Base-by-base conservation (phyloP, 2,797 vertebrate genomes). In the Eremophila alpestris region DNA sequence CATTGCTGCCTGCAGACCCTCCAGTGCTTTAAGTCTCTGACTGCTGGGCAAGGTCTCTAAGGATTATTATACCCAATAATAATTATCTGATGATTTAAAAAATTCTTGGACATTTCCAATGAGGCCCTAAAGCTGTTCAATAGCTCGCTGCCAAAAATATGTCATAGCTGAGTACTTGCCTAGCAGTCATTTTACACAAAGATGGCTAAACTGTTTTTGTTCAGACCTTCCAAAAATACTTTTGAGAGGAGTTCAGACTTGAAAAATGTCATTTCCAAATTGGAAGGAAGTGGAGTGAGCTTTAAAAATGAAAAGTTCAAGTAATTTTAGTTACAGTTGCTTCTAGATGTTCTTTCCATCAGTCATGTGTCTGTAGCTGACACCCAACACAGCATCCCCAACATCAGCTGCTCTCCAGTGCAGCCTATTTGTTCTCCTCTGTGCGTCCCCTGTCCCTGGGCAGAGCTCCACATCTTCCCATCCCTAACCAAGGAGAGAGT, bases 181-280 rank as follows among this genome's bases (percentile, higher is more conserved):
- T 65, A 87, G 89, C 90, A 77, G 43, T 73, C 73, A 34, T 78
- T 88, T 86, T 86, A 81, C 74, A 78, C 73, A 69, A 83, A 69
- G 77, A 91, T 69, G 87, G 90, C 85, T 74, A 62, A 59, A 93
- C 80, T 81, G 83, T 6, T 94, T 96, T 94, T 69, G 65, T 87
- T 96, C 93, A 89, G 83, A 88, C 76, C 48, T 94, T 65, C 95
- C 90, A 91, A 93, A 96, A 96, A 86, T 94, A 94, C 55, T 90
- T 90, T 71, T 75, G 83, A 94, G 82, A 77, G 69, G 73, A 81
- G 85, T 71, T 85, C 59, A 94, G 77, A 65, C 73, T 83, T 71
- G 40, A 78, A 89, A 96, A 94, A 93, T 96, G 94, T 94, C 95
- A 95, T 71, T 95, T 70, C 48, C 73, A 90, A 86, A 89, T 81